Evolutionary conservation across 2,797 vertebrate species (phyloP).

Genomic region (Agapornis canus): DNA sequence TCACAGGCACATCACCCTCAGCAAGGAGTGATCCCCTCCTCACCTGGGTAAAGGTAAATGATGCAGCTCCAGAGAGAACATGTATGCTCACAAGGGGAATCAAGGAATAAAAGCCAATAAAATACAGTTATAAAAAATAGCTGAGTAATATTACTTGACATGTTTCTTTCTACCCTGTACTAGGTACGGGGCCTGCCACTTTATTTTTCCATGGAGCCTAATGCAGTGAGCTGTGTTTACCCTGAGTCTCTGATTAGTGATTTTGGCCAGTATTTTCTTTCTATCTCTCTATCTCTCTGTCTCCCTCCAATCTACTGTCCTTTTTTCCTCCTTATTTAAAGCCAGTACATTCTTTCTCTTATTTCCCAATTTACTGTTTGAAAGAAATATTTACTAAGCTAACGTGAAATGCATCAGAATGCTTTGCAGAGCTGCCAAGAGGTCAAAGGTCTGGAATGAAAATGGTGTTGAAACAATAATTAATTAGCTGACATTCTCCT

Average conservation of each 20-base stretch:
- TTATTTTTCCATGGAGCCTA: neutral
- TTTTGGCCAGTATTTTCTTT: neutral
- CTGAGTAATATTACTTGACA: neutral
- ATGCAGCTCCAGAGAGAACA: neutral
- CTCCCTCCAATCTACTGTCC: neutral
- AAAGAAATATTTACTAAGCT: conserved; percentile 55
- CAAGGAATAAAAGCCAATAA: neutral
- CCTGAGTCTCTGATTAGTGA: neutral
- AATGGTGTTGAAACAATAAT: conserved; percentile 71
- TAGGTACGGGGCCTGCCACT: neutral
- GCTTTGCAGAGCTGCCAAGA: conserved; percentile 56
- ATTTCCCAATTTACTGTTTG: conserved; percentile 44
- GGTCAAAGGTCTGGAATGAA: conserved; percentile 64
- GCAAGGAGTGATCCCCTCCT: neutral
- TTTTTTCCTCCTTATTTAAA: neutral
- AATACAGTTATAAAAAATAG: neutral
- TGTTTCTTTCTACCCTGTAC: neutral
- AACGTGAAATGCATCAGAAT: conserved; percentile 44
- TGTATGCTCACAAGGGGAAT: neutral
- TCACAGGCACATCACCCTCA: neutral
- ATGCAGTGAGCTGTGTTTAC: neutral
- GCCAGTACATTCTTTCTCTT: neutral
- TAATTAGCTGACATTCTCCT: conserved; percentile 68
- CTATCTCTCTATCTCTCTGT: too few relatives aligned
- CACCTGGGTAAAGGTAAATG: neutral